Conservation (phyloP, 2,888 invertebrate genomes). For the Leptinotarsa tumamoca region DNA sequence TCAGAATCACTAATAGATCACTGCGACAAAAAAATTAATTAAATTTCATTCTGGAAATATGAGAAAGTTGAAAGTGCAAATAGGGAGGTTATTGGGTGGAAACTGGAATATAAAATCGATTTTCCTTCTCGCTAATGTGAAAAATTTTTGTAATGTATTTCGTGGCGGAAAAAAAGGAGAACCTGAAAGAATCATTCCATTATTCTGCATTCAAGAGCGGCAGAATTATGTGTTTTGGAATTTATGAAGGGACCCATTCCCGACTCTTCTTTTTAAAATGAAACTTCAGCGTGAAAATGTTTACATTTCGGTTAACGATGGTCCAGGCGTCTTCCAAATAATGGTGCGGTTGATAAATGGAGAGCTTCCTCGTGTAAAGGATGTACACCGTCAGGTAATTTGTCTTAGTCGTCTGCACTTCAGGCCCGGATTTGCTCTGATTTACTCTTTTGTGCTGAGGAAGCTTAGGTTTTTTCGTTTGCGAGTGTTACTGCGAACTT, state of each 20-base stretch:
- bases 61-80: no score
- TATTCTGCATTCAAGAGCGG: background rate
- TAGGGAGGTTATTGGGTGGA: no score
- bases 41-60: no score
- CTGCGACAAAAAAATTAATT: no score
- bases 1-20: no score
- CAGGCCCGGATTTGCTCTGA: conserved; percentile 55
- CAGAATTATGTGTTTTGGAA: background rate
- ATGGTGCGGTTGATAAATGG: conserved; percentile 48
- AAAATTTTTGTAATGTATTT: background rate
- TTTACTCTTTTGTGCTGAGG: conserved; percentile 48
- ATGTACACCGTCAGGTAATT: conserved; percentile 55
- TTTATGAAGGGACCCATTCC: conserved; percentile 8
- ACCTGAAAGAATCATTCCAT: background rate
- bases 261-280: conserved; percentile 14
- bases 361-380: conserved; percentile 47
- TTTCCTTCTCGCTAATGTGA: background rate
- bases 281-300: conserved; percentile 39
- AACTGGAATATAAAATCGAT: no score
- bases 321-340: conserved; percentile 45
- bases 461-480: conserved; percentile 17
- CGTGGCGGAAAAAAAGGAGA: background rate
- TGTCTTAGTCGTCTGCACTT: conserved; percentile 57
- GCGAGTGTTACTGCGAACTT: conserved; percentile 14
- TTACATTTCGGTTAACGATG: conserved; percentile 40